Percentiles rank a stretch among this genome's conserved stretches.
phyloP scores from a whole-genome alignment of 2,113 vertebrate genomes.

The Neodon shergylaensis region DNA sequence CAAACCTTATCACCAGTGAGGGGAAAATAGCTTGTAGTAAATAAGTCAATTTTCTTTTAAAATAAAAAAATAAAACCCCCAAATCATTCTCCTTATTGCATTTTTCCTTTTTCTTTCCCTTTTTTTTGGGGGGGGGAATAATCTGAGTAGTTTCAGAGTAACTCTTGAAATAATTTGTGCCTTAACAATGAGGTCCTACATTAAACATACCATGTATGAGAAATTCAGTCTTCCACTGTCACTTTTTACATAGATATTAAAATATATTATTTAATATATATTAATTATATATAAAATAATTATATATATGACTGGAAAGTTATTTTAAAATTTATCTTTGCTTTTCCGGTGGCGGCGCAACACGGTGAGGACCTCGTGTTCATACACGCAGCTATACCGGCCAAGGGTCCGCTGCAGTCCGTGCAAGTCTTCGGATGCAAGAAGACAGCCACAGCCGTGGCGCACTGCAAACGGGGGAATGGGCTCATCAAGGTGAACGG shows the following conservation, averaged over 20 bases:
- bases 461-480: no score
- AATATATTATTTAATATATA: constrained; percentile 88
- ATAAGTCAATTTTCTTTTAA: constrained; percentile 77
- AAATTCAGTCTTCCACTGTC: constrained; percentile 73
- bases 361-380: no score
- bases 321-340: constrained; percentile 84
- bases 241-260: constrained; percentile 83
- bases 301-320: constrained; percentile 91
- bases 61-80: constrained; percentile 73
- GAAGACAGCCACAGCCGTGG: no score
- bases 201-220: constrained; percentile 78
- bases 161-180: constrained; percentile 68
- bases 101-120: constrained; percentile 41
- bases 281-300: no score
- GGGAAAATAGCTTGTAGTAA: constrained; percentile 76
- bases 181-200: constrained; percentile 71
- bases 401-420: no score
- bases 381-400: no score
- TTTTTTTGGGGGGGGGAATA: constrained; percentile 33
- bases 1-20: constrained; percentile 78
- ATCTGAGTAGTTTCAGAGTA: constrained; percentile 72
- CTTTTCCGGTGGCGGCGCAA: no score
- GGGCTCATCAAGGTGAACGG: no score
- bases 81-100: constrained; percentile 85
- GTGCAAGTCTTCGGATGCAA: no score